Percentiles rank a stretch among this genome's conserved stretches.
Conservation (phyloP, 2,888 invertebrate genomes). For the Pammene aurita region DNA sequence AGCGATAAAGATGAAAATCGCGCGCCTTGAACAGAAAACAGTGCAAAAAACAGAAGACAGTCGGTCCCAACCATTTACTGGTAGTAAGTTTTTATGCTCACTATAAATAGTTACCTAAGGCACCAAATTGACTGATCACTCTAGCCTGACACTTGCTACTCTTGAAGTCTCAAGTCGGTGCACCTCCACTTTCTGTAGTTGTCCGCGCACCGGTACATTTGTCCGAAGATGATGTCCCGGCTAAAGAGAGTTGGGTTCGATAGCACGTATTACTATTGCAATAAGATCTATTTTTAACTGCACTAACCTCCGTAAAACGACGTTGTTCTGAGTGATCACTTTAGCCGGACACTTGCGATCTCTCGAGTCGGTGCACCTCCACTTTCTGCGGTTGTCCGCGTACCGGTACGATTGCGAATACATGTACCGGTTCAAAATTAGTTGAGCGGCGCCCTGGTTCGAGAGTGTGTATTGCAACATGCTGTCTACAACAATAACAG, state of each 20-base stretch:
- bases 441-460: conserved; percentile 30
- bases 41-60: too few relatives aligned
- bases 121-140: conserved; percentile 42
- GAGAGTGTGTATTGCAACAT: conserved; percentile 33
- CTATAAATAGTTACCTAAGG: too few relatives aligned
- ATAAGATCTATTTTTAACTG: neutral
- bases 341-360: conserved; percentile 48
- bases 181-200: conserved; percentile 47
- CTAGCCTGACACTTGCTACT: conserved; percentile 47
- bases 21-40: too few relatives aligned
- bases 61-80: too few relatives aligned
- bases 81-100: too few relatives aligned
- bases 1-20: too few relatives aligned
- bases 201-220: conserved; percentile 35
- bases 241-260: neutral
- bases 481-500: conserved; percentile 18
- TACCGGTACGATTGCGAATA: conserved; percentile 45
- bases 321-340: conserved; percentile 45
- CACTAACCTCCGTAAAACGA: conserved; percentile 47
- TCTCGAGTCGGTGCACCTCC: conserved; percentile 48
- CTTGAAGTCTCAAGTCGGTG: conserved; percentile 45
- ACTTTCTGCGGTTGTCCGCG: conserved; percentile 39
- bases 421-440: conserved; percentile 33
- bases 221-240: too few relatives aligned
- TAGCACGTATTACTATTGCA: neutral